Base-by-base conservation (phyloP, 2,888 invertebrate species). In the Litoditis marina region DNA sequence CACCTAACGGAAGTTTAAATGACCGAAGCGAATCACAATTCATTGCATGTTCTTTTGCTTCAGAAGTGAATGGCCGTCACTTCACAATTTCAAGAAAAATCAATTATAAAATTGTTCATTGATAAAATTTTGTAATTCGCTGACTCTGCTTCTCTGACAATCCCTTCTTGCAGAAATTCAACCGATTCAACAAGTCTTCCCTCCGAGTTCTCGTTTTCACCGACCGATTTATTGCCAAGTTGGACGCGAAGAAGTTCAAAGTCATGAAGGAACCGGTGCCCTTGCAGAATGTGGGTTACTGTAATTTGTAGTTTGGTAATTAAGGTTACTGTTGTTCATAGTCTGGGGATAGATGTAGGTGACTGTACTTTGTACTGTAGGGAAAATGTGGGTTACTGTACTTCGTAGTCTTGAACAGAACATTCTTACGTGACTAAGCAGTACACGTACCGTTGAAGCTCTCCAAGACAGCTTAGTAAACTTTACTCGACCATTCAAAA, bases 171-270 rank as follows among this genome's bases (percentile, higher is more conserved):
- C 73, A 78, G 68, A 80, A 85, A 82, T 83, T 83, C 61, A 86
- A 86, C 79, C 82, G 83, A 51, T 83, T 83, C 76, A 84, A 83
- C 76, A 84, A 85, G 74, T 83, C 83, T 34, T 82, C 85, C 8
- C 80, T 84, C 53, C 76, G 86, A 60, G 85, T 83, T 2, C 66
- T 86, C 1, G 74, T 84, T 34, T 72, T 86, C 49, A 86, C 85
- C 8, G 85, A 86, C 70, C 83, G 83, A 42, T 84, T 82, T 66
- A 82, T 86, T 66, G 85, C 84, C 69, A 85, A 85, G 69, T 74
- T 86, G 64, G 85, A 85, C 71, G 82, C 82, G 1, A 85, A 84
- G 73, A 84, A 83, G 62, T 86, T 85, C 78, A 85, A 85, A 68
- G 73, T 83, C 19, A 76, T 85, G 80, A 84, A 82, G 66, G 79